Conservation (phyloP, 2,888 invertebrate species). For the Netelia melanura region DNA sequence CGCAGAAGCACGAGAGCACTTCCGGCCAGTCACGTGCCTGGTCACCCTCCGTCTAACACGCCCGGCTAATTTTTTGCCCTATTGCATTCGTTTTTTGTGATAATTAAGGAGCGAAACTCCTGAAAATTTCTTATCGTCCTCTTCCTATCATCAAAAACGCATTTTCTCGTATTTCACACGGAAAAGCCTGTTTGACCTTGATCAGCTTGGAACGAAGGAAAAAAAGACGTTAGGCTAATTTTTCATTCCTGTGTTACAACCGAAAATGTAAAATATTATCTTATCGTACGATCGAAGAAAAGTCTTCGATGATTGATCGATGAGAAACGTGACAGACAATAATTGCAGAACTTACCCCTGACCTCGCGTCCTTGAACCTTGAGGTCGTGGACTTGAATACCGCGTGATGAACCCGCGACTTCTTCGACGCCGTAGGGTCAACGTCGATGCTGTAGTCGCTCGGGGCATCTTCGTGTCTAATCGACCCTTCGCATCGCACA, state of each 20-base stretch:
- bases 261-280: neutral
- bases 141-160: neutral
- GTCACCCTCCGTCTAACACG: neutral
- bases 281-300: neutral
- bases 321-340: neutral
- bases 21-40: slow-evolving; percentile 17
- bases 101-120: neutral
- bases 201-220: too few species aligned
- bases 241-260: too few species aligned
- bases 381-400: slow-evolving; percentile 72
- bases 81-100: neutral
- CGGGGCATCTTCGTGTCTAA: slow-evolving; percentile 60
- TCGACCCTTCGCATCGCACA: slow-evolving; percentile 57
- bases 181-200: neutral
- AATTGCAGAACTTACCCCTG: slow-evolving; percentile 16
- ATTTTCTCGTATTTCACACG: neutral
- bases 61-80: neutral
- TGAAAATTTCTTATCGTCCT: neutral
- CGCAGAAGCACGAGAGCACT: slow-evolving; percentile 17
- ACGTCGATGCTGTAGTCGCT: slow-evolving; percentile 47
- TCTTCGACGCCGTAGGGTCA: slow-evolving; percentile 18
- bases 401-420: slow-evolving; percentile 68
- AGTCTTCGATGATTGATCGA: neutral
- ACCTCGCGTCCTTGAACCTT: slow-evolving; percentile 63
- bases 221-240: too few species aligned